Conservation (phyloP, 1,140 invertebrate species). For the Caenorhabditis tropicalis region DNA sequence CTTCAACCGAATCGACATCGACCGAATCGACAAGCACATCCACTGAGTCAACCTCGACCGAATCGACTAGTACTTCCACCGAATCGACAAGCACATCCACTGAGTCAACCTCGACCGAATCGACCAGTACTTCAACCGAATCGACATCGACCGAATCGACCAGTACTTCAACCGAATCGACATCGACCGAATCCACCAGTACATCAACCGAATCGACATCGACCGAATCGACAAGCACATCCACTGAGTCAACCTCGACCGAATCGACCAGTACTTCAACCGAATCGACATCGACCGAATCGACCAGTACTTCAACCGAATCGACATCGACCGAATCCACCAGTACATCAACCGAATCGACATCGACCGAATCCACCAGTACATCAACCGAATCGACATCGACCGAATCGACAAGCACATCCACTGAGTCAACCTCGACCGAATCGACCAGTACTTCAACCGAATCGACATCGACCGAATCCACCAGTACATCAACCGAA, state of each 20-base stretch:
- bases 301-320: background rate
- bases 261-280: background rate
- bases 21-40: background rate
- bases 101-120: background rate
- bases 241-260: background rate
- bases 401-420: background rate
- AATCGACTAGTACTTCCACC: background rate
- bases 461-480: background rate
- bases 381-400: background rate
- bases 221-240: background rate
- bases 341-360: background rate
- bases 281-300: background rate
- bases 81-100: background rate
- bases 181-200: background rate
- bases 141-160: conserved; percentile 1
- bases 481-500: background rate
- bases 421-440: background rate
- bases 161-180: background rate
- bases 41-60: background rate
- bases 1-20: background rate
- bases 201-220: background rate
- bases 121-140: background rate
- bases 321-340: background rate
- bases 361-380: background rate
- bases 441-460: background rate